These are phyloP conservation scores for Agonopterix heracliana DNA, from an alignment of 2,888 invertebrate genomes.

Conservation along the genomic window DNA sequence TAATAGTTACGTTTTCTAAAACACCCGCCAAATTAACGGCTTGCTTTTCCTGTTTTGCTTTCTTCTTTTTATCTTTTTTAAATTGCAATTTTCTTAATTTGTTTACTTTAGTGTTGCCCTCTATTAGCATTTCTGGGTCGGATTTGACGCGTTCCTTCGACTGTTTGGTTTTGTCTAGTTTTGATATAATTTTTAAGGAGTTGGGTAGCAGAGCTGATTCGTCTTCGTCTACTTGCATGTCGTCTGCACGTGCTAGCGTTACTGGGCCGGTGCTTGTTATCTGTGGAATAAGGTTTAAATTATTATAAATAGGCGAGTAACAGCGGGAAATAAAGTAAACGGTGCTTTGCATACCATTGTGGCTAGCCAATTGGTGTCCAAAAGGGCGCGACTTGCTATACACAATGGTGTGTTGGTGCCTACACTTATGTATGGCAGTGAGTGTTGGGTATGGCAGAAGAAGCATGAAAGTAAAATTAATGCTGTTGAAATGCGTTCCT, in stretches of 20 bases:
- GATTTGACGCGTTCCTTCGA: conserved; percentile 52
- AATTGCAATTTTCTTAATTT: conserved; percentile 71
- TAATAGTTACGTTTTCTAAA: conserved; percentile 77
- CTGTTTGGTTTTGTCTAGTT: conserved; percentile 50
- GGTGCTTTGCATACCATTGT: too few species aligned
- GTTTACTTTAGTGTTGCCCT: conserved; percentile 78
- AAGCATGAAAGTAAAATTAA: too few species aligned
- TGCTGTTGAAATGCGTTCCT: too few species aligned
- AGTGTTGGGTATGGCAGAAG: too few species aligned
- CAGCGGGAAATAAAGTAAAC: too few species aligned
- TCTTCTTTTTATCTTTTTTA: conserved; percentile 79
- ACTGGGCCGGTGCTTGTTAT: conserved; percentile 80
- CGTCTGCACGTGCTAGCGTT: conserved; percentile 53
- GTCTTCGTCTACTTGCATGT: conserved; percentile 75
- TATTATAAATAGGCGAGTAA: too few species aligned
- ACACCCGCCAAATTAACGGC: conserved; percentile 79
- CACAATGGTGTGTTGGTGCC: too few species aligned
- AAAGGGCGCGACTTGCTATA: too few species aligned
- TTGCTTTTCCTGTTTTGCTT: conserved; percentile 74
- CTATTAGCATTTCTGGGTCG: conserved; percentile 81
- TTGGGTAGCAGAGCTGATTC: conserved; percentile 56
- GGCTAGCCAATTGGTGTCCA: too few species aligned
- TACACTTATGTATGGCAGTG: too few species aligned
- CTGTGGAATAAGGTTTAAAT: conserved; percentile 29
- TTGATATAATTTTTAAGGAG: conserved; percentile 53